Percentiles rank a stretch among this genome's conserved stretches.
Conservation (phyloP, 1,140 invertebrate species). For the Babylonia areolata region DNA sequence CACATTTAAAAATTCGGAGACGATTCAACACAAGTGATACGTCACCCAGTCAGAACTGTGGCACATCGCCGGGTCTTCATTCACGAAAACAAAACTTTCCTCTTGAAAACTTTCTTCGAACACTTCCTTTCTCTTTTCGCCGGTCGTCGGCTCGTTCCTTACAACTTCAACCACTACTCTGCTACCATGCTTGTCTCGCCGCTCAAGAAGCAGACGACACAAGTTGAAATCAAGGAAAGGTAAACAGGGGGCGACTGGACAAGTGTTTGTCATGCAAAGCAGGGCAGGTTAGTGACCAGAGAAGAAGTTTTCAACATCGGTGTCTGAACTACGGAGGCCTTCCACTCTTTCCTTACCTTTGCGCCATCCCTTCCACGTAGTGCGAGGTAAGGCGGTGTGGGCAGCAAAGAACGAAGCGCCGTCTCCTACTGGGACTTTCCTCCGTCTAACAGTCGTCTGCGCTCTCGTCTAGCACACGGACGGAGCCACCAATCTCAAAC, state of each 20-base stretch:
- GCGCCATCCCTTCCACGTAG: not conserved
- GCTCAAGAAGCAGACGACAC: slow-evolving; percentile 7
- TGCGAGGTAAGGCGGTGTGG: not conserved
- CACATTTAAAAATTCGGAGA: too few species aligned
- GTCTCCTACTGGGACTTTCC: not conserved
- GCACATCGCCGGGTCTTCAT: too few species aligned
- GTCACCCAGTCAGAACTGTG: too few species aligned
- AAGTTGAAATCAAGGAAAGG: slow-evolving; percentile 1
- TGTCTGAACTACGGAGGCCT: too few species aligned
- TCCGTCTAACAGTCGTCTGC: too few species aligned
- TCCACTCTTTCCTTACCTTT: slow-evolving; percentile 9
- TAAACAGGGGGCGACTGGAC: not conserved
- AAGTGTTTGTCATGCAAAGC: not conserved
- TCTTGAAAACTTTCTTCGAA: too few species aligned
- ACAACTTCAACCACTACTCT: too few species aligned
- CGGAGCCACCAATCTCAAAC: not conserved
- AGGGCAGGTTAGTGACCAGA: not conserved
- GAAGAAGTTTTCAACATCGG: too few species aligned
- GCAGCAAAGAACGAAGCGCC: not conserved
- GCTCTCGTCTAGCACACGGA: not conserved
- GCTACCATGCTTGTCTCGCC: not conserved
- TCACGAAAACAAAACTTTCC: too few species aligned
- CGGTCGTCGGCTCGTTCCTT: too few species aligned
- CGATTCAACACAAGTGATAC: too few species aligned
- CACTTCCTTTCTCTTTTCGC: too few species aligned